These are phyloP conservation scores for Anastrepha ludens DNA, from an alignment of 1,140 invertebrate genomes.

Conservation along the genomic window DNA sequence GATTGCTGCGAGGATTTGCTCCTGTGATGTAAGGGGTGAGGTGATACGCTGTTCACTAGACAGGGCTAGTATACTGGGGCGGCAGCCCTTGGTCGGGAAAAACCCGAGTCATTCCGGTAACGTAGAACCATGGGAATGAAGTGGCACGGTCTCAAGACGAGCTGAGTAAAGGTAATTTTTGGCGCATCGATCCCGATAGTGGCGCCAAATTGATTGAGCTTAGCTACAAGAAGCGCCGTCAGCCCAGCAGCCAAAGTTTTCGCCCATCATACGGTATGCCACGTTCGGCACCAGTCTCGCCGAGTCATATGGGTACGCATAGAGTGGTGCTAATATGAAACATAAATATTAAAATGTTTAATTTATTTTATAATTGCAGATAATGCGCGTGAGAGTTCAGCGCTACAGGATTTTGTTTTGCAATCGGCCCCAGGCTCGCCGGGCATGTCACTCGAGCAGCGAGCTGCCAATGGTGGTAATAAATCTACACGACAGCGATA, in stretches of 20 bases:
- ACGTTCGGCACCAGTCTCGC: slow-evolving; percentile 94
- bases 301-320: slow-evolving; percentile 84
- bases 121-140: no score
- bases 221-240: slow-evolving; percentile 92
- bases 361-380: slow-evolving; percentile 59
- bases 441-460: slow-evolving; percentile 70
- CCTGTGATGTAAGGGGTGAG: no score
- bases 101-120: no score
- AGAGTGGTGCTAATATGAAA: not conserved
- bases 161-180: slow-evolving; percentile 98
- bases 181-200: slow-evolving; percentile 97
- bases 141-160: slow-evolving; percentile 98
- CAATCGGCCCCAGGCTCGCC: slow-evolving; percentile 73
- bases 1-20: no score
- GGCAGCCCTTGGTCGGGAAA: no score
- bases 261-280: slow-evolving; percentile 92
- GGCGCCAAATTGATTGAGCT: slow-evolving; percentile 97
- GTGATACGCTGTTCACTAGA: no score
- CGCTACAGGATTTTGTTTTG: slow-evolving; percentile 72
- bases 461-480: slow-evolving; percentile 67
- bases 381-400: slow-evolving; percentile 73
- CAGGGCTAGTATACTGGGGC: no score
- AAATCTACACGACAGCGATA: slow-evolving; percentile 53
- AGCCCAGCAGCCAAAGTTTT: slow-evolving; percentile 94
- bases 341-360: not conserved